Conservation (phyloP, 2,113 vertebrate species). For the Tetrao urogallus region DNA sequence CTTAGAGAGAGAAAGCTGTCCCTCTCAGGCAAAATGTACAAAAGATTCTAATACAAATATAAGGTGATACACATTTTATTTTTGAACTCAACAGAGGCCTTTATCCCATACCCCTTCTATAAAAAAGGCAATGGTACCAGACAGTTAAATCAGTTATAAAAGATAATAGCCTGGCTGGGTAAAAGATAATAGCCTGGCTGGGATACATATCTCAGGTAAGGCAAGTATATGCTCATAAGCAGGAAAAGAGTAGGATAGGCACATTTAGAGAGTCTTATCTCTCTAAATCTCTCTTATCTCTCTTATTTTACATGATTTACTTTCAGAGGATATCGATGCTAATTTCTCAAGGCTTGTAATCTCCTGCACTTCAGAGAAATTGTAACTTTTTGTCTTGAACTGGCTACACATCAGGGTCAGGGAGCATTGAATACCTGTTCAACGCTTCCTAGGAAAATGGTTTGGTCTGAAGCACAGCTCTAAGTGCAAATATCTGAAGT, state of each 20-base stretch:
- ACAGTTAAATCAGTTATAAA: neutral
- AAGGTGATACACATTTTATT: conserved; percentile 21
- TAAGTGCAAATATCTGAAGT: neutral
- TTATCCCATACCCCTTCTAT: neutral
- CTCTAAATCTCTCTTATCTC: too few species aligned
- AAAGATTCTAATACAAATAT: conserved; percentile 24
- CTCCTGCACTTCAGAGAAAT: neutral
- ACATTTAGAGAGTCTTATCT: neutral
- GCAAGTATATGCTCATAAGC: neutral
- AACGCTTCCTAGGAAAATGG: neutral
- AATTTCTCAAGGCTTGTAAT: neutral
- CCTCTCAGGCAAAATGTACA: conserved; percentile 3
- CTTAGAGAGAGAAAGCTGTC: neutral
- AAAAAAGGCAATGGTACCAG: neutral
- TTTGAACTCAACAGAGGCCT: neutral
- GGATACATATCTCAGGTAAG: neutral
- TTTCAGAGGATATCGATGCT: neutral
- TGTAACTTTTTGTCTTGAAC: neutral
- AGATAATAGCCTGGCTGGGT: neutral
- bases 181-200: neutral
- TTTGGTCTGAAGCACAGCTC: neutral
- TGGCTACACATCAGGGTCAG: neutral
- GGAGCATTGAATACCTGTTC: neutral
- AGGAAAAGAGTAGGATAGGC: neutral
- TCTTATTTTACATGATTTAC: neutral